phyloP scores from a whole-genome alignment of 1,140 invertebrate genomes.

The Aradophagus sp. region DNA sequence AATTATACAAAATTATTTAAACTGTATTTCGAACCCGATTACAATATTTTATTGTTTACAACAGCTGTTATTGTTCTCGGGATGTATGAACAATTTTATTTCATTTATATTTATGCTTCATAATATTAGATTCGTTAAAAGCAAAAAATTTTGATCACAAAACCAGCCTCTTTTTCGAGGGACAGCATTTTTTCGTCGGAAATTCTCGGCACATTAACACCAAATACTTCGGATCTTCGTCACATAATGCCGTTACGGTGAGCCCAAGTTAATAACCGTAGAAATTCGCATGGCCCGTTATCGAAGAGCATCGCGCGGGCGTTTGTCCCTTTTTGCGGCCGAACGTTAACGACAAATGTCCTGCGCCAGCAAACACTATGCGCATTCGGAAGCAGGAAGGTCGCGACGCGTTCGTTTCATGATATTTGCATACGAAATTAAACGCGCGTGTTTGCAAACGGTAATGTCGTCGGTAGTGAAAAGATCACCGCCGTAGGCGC shows the following conservation, averaged over 20 bases:
- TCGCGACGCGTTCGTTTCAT: slow-evolving; percentile 54
- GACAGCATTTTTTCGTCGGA: too few species aligned
- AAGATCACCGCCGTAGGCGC: slow-evolving; percentile 59
- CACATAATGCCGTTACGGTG: background rate
- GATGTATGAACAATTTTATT: too few species aligned
- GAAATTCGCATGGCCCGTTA: slow-evolving; percentile 17
- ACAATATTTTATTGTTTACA: too few species aligned
- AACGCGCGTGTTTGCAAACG: slow-evolving; percentile 59
- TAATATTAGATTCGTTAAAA: too few species aligned
- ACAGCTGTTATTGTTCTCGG: too few species aligned
- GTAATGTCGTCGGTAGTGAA: slow-evolving; percentile 59
- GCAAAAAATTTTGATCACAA: too few species aligned
- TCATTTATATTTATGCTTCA: too few species aligned
- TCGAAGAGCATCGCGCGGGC: slow-evolving; percentile 18
- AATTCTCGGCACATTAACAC: too few species aligned
- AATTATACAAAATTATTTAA: too few species aligned
- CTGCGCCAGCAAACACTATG: slow-evolving; percentile 40
- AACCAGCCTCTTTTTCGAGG: too few species aligned
- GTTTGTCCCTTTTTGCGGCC: slow-evolving; percentile 36
- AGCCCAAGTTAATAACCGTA: slow-evolving; percentile 17
- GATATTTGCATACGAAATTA: slow-evolving; percentile 61
- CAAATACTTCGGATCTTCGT: too few species aligned
- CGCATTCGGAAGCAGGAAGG: slow-evolving; percentile 56
- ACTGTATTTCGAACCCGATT: too few species aligned
- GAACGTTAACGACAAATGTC: slow-evolving; percentile 49